A percentile compares a stretch with the other conserved stretches of the same genome.
Conservation (phyloP, 2,113 vertebrate species). For the Muntiacus muntjak region DNA sequence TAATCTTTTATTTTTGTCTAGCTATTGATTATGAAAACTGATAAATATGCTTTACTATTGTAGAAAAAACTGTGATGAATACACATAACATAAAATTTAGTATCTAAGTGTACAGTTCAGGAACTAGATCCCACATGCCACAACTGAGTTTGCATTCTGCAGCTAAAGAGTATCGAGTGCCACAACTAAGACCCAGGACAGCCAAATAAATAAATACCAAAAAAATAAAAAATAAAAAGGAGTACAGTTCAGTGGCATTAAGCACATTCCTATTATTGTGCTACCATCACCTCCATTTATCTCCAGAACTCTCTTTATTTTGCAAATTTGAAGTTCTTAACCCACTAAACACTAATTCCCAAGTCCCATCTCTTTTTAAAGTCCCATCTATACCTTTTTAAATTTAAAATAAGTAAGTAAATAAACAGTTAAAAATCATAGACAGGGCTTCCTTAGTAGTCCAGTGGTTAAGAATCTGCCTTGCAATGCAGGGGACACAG, state of each 20-base stretch:
- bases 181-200: not conserved
- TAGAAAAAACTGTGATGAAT: not conserved
- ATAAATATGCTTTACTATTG: not conserved
- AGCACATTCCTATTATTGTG: accelerated
- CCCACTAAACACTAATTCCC: not conserved
- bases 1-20: not conserved
- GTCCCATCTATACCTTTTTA: not conserved
- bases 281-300: no score
- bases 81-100: not conserved
- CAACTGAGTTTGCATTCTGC: not conserved
- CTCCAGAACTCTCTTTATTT: not conserved
- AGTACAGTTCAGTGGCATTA: no score
- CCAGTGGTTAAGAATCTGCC: not conserved
- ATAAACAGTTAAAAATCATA: not conserved
- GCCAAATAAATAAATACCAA: not conserved
- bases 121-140: not conserved
- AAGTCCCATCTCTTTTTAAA: not conserved
- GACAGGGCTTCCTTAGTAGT: not conserved
- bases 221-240: not conserved
- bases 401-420: not conserved
- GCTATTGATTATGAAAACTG: not conserved
- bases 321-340: not conserved
- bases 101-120: not conserved
- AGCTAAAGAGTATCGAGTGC: not conserved
- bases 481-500: not conserved